phyloP scores from a whole-genome alignment of 2,113 vertebrate genomes.

The Mixornis gularis region DNA sequence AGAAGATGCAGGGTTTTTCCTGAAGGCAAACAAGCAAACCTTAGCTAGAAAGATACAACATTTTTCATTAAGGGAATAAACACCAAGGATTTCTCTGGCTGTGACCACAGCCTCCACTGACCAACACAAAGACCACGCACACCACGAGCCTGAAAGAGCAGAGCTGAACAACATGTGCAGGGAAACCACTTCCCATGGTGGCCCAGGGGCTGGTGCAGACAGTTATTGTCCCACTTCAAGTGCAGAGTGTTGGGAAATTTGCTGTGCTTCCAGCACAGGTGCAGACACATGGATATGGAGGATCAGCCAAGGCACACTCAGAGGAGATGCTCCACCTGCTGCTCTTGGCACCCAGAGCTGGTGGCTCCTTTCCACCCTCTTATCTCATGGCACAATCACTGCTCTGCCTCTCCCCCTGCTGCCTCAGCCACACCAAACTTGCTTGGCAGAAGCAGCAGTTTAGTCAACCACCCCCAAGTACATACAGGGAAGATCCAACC shows the following conservation, averaged over 20 bases:
- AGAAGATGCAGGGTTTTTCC: background rate
- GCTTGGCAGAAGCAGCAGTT: background rate
- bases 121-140: background rate
- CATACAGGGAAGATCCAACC: background rate
- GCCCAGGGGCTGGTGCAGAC: background rate
- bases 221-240: background rate
- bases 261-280: background rate
- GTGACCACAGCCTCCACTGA: background rate
- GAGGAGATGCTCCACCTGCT: background rate
- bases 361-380: background rate
- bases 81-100: background rate
- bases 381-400: rapidly evolving
- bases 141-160: background rate
- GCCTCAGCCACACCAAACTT: background rate
- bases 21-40: background rate
- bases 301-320: background rate
- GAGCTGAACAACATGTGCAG: background rate
- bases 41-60: background rate
- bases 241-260: background rate
- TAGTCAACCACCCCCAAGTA: background rate
- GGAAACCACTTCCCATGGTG: background rate
- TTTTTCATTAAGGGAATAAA: background rate
- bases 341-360: background rate
- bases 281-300: background rate
- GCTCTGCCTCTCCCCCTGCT: background rate